Base-by-base conservation (phyloP, 2,113 vertebrate species). In the Sporophila hypoxantha region DNA sequence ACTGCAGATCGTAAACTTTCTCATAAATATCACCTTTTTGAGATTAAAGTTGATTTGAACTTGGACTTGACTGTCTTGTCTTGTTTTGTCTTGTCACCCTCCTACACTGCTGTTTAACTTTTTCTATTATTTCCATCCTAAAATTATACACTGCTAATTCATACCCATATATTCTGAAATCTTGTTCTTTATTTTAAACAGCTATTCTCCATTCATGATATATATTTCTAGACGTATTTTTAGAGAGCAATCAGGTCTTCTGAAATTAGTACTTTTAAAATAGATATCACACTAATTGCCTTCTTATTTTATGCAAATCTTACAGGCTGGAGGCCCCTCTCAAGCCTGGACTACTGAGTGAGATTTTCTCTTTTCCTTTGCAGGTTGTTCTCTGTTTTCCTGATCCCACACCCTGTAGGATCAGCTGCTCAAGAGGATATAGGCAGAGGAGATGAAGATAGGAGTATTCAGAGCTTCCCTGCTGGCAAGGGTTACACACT, bases 211-310 rank as follows among this genome's bases (percentile, higher is more conserved):
- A 36, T 82, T 71, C 41, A 34, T 86, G 19, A 90, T 90, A 67
- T 41, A 81, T 90, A 50, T 82, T 84, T 52, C 41, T 79, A 27
- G 46, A 66, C 69, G 22, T 65, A 89, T 93, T 91, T 95, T 84
- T 90, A 91, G 84, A 82, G 29, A 73, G 39, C 55, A 90, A 22
- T 85, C 62, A 81, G 18, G 23, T 89, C 44, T 83, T 83, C 65
- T 83, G 32, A 34, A 92, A 84, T 90, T 86, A 89, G 29, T 65
- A 68, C 41, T 83, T 89, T 83, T 76, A 76, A 88, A 88, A 88
- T 81, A 94, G 66, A 11, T 86, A 75, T n/a, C 46, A 64, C 17
- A n/a, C 14, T 88, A 88, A 86, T 86, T 91, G 13, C 57, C 55
- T 78, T 79, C 56, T 64, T 75, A 60, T 67, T 89, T 83, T 34